Evolutionary conservation across 2,113 vertebrate species (phyloP), one percentile per base, ranked within the genome.

Genomic region (Charina bottae): DNA sequence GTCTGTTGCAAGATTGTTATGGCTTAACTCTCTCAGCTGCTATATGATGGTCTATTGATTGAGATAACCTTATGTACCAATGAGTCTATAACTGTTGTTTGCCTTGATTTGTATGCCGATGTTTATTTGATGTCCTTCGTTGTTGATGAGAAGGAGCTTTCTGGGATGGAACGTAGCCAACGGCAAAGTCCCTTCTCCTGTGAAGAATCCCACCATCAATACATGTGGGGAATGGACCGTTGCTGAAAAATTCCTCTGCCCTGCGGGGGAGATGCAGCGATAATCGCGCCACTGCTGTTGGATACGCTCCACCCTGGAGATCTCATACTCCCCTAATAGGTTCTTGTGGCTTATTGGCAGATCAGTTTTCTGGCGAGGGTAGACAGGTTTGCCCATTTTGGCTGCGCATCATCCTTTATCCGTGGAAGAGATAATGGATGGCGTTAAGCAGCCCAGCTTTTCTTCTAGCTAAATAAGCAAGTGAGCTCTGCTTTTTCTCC

Each of bases 41-140:
- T 83, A 59, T 91, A 56, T 86, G 94, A 92, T 94, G 90, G 92
- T 72, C 92, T 95, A 94, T 96, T 95, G 95, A 96, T 96, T 95
- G 94, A 93, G 94, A 85, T 55, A 28, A 91, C 94, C 94, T 96
- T 94, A 94, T 93, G 91, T 93, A 60, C 91, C 96, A 94, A 96
- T 94, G 94, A 95, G 93, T 95, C 96, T 96, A 94, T 93, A 95
- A 94, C 88, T 91, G 90, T 85, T 86, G 90, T 93, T 91, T 12
- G 90, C 84, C 92, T 94, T 91, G 95, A 92, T 95, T 93, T 90
- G 87, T 91, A 92, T 94, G 37, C n/a, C 64, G 33, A 49, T 89
- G 72, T 93, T 96, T 95, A 93, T 96, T 96, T 95, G 94, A 94
- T 96, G 83, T 56, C 12, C 53, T 94, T 78, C 59, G 64, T 54